Evolutionary conservation across 2,888 invertebrate species (phyloP).

Genomic region (Odiellus spinosus): DNA sequence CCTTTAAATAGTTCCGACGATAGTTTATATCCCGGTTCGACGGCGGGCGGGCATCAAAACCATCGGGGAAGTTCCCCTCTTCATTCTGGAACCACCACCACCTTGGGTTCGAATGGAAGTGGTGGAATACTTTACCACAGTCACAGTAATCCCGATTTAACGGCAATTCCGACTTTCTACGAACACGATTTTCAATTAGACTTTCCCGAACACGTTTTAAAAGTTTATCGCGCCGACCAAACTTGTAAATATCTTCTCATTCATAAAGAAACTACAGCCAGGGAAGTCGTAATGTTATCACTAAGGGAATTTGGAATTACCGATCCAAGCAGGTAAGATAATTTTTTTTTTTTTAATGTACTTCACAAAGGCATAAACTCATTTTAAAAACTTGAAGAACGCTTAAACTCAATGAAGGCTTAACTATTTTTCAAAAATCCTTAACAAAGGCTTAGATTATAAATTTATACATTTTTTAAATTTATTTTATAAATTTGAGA

Average conservation of each 20-base stretch:
- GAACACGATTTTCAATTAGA: conserved; percentile 20
- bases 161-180: conserved; percentile 16
- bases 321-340: conserved; percentile 53
- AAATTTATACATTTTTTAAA: no score
- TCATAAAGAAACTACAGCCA: conserved; percentile 60
- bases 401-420: no score
- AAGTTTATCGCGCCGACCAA: conserved; percentile 84
- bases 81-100: conserved; percentile 1
- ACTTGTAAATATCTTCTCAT: conserved; percentile 93
- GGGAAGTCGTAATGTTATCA: conserved; percentile 85
- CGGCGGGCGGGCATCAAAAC: conserved; percentile 5
- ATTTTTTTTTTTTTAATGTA: neutral
- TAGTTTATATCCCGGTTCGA: conserved; percentile 19
- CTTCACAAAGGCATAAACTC: no score
- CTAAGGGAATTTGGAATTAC: conserved; percentile 90
- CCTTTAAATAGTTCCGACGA: conserved; percentile 22
- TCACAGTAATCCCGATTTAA: conserved; percentile 71
- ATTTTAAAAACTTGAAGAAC: no score
- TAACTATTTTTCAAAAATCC: no score
- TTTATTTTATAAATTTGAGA: no score
- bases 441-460: no score
- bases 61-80: conserved; percentile 10
- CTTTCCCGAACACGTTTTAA: conserved; percentile 53
- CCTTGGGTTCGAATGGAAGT: conserved; percentile 12
- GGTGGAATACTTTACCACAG: conserved; percentile 63